Base-by-base conservation (phyloP, 35 echinoderm and acorn worm species). In the Ophiothrix spiculata region DNA sequence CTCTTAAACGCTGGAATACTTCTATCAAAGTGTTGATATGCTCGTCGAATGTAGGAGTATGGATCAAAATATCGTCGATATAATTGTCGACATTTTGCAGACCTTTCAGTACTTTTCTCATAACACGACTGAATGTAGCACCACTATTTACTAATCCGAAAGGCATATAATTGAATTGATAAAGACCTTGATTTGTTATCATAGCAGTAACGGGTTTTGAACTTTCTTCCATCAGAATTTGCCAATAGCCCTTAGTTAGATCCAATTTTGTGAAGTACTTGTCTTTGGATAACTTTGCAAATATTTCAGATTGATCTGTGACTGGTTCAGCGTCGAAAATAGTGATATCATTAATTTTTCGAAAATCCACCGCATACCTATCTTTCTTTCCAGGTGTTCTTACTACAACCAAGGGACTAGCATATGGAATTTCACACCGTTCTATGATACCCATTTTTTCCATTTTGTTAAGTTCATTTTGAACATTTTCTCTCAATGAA, bases 241-340 rank as follows among this genome's bases (percentile, higher is more conserved):
- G 91, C 86, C 91, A 88, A 74, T 88, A 92, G 17, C 90, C 84
- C 73, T 92, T 92, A 54, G 64, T 81, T 4, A 93, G 39, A 42
- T 93, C 86, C 34, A 89, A 39, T 79, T 92, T 92, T 31, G 93
- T 40, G 56, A 96, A 92, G 77, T 83, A 88, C 17, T 38, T 19
- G 81, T 79, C 89, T 83, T 87, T 37, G 1, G 64, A 84, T 39
- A 96, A 75, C 60, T 86, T 86, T 13, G 85, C 56, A 39, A 96
- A 84, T 16, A 92, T 79, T 82, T 95, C 81, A 25, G 88, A 79
- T 74, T 76, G 86, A 40, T 88, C 46, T 8, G 85, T 84, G 15
- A 95, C 84, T 17, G 86, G 93, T 76, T 96, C 93, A 0, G 86
- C 86, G 74, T 96, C 93, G 35, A 95, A 73, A 15, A 87, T 37